These are phyloP conservation scores for Rhizoglyphus robini DNA, from an alignment of 1,140 invertebrate genomes.

Conservation along the genomic window DNA sequence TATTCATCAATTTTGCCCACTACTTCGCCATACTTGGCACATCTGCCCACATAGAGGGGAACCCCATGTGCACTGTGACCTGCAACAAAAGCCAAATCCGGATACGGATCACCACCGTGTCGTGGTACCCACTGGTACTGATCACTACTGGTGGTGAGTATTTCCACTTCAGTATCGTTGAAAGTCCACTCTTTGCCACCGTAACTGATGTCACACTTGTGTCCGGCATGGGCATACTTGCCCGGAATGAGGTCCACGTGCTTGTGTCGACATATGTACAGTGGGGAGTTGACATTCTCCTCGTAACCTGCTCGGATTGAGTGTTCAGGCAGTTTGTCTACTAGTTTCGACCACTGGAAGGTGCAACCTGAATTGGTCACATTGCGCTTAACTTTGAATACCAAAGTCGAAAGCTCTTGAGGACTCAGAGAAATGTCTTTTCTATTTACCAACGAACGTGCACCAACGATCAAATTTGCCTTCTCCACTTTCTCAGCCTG, in stretches of 20 bases:
- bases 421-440: background rate
- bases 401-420: background rate
- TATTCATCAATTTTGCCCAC: constrained; percentile 13
- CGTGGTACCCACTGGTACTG: constrained; percentile 6
- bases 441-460: background rate
- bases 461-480: background rate
- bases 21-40: background rate
- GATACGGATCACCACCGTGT: constrained; percentile 2
- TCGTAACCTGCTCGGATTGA: constrained; percentile 1
- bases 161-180: background rate
- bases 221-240: background rate
- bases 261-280: constrained; percentile 15
- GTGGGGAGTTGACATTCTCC: background rate
- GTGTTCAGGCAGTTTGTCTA: background rate
- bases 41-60: constrained; percentile 10
- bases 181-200: constrained; percentile 4
- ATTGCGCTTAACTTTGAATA: background rate
- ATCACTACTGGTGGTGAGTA: background rate
- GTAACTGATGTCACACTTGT: constrained; percentile 1
- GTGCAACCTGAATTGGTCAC: background rate
- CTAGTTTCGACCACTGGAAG: background rate
- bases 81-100: background rate
- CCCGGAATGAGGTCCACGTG: background rate
- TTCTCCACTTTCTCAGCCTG: background rate
- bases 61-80: background rate